Evolutionary conservation across 2,888 invertebrate species (phyloP), one percentile per base, ranked within the genome.

Genomic region (Tolmerus cingulatus): DNA sequence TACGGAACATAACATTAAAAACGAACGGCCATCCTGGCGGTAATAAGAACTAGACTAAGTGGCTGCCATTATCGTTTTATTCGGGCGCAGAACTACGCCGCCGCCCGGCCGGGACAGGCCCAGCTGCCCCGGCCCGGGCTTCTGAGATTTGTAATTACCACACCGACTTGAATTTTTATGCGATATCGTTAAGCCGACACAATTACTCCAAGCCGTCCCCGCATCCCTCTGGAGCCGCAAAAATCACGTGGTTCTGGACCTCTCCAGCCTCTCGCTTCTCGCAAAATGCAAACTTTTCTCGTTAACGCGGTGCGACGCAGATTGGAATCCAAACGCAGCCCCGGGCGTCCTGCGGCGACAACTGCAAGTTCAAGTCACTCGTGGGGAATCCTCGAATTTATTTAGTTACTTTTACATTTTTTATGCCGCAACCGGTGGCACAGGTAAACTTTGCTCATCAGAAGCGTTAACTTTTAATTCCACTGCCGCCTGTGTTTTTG

Each of bases 1-100:
- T 82, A 82, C 37, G 82, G 40, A 82, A 66, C 81, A 81, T 81
- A 81, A 81, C 81, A 81, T 81, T 81, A 81, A 81, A 81, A 81
- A 55, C 30, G 81, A 55, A 55, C 81, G 51, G 81, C 81, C 55
- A 81, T 81, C 81, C 55, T 51, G 81, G 30, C 55, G 55, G 55
- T 81, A 43, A 81, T 81, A 81, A 81, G 81, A 81, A 81, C 81
- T 81, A 81, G 55, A 81, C 81, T 81, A 55, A 81, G 55, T 81
- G 81, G 55, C 81, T 55, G 55, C 81, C 81, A 81, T 81, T 81
- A 81, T 55, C 55, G 12, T 81, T 81, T 81, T 55, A 81, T 81
- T 30, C 34, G n/a, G 74, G 51, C 5, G 1, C 74, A 74, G n/a
- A 74, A 74, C 34, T 74, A 74, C 74, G 74, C 51, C 74, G 74